A percentile compares a stretch with the other conserved stretches of the same genome.
Conservation (phyloP, 1,140 invertebrate genomes). For the Drosophila bifasciata region DNA sequence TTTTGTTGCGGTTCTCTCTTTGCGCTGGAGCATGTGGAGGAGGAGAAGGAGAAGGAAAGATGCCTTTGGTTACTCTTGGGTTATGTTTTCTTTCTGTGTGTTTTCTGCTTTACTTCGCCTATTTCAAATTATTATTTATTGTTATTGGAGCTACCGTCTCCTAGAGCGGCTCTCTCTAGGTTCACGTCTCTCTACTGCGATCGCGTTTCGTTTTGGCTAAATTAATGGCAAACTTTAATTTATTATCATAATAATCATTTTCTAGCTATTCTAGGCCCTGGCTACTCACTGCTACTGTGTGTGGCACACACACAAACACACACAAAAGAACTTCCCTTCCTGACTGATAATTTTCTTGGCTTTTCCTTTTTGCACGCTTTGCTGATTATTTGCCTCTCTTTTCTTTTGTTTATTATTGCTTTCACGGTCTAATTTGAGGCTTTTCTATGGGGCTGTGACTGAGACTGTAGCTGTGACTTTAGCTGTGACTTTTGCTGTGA, state of each 20-base stretch:
- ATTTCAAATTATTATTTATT: constrained; percentile 83
- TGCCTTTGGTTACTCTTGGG: constrained; percentile 8
- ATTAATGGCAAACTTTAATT: constrained; percentile 83
- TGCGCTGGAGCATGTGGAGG: neutral
- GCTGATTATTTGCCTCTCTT: constrained; percentile 44
- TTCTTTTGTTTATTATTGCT: constrained; percentile 20
- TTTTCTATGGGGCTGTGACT: constrained; percentile 13
- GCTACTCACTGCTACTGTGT: constrained; percentile 61
- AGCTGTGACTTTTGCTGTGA: constrained; percentile 25
- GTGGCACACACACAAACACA: neutral
- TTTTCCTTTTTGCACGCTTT: constrained; percentile 74
- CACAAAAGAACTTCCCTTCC: neutral
- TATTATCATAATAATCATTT: constrained; percentile 83
- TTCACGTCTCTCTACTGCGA: constrained; percentile 4
- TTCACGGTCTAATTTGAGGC: constrained; percentile 74
- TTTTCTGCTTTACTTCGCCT: constrained; percentile 52
- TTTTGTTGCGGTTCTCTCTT: neutral
- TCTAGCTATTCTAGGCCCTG: constrained; percentile 66
- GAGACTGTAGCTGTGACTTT: constrained; percentile 33
- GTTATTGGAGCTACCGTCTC: constrained; percentile 73
- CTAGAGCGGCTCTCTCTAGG: neutral
- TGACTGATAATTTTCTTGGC: constrained; percentile 68
- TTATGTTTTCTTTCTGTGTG: constrained; percentile 12
- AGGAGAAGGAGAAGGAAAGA: too few species aligned
- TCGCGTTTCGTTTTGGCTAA: constrained; percentile 73